Evolutionary conservation across 2,888 invertebrate species (phyloP).

Genomic region (Agapostemon virescens): DNA sequence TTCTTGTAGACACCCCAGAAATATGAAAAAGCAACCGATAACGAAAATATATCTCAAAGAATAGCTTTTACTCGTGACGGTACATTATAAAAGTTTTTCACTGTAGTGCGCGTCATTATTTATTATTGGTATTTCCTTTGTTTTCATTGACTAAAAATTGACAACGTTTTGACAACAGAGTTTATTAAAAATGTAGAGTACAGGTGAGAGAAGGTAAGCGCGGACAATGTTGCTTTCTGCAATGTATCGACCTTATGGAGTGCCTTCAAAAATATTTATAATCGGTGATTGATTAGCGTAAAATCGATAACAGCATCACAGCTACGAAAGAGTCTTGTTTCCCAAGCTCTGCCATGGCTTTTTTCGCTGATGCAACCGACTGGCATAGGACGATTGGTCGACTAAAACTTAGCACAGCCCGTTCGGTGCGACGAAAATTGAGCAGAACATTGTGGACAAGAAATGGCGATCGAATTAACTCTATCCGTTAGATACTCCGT

Average conservation of each 20-base stretch:
- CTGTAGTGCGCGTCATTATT: constrained; percentile 30
- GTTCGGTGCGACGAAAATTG: constrained; percentile 70
- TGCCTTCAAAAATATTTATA: constrained; percentile 62
- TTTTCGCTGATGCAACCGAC: constrained; percentile 63
- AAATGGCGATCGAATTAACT: constrained; percentile 59
- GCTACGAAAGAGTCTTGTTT: constrained; percentile 67
- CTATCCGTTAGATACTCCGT: constrained; percentile 24
- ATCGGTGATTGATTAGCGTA: constrained; percentile 64
- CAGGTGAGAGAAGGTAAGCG: constrained; percentile 48
- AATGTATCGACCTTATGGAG: constrained; percentile 53
- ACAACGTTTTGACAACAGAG: constrained; percentile 58
- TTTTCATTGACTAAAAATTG: constrained; percentile 66
- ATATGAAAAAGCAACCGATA: constrained; percentile 45
- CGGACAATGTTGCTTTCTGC: constrained; percentile 43
- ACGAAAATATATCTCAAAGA: constrained; percentile 57
- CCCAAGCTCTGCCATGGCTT: constrained; percentile 62
- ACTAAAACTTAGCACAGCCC: constrained; percentile 66
- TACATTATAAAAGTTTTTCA: constrained; percentile 61
- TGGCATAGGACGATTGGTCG: constrained; percentile 62
- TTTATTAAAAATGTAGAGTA: constrained; percentile 58
- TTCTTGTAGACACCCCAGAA: constrained; percentile 66
- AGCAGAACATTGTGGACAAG: constrained; percentile 70
- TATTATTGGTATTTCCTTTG: constrained; percentile 44
- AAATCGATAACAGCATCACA: constrained; percentile 71
- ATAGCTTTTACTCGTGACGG: constrained; percentile 35